Base-by-base conservation (phyloP, 2,888 invertebrate genomes). In the Exocentrus adspersus region DNA sequence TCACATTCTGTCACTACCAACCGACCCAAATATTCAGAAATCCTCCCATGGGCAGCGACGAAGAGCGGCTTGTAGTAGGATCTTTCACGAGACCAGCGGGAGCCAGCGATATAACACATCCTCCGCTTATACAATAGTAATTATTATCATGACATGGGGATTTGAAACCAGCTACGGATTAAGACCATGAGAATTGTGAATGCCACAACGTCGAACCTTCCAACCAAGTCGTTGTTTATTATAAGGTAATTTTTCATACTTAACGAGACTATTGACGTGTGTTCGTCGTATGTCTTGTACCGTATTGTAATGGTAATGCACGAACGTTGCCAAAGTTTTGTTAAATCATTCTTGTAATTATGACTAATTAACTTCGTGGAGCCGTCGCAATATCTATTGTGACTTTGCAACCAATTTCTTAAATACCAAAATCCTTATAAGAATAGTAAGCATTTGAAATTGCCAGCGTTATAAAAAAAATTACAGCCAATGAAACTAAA, bases 101-200 rank as follows among this genome's bases (percentile, higher is more conserved):
- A 75, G 79, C 75, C 73, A 72, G 74, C 69, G 67, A 66, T 72
- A 73, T 75, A 75, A 75, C 73, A 75, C 75, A 75, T 74, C 72
- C 73, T 66, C 68, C 72, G 72, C 66, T 73, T 71, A 72, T 75
- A 76, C 76, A 77, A 76, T 77, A 69, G 75, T 76, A 76, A 77
- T 77, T 77, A 77, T 77, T 75, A 76, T 72, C 75, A 77, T 77
- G 77, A 77, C 77, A 74, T 70, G 72, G 69, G 69, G 73, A 74
- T 76, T 76, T 70, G 70, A 62, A 66, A 63, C 69, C 71, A 69
- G 68, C 69, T 70, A 68, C 62, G 74, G 74, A 72, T 73, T 72
- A 70, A 74, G 74, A 71, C 72, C 68, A 72, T 76, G 75, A 72
- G 73, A 73, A 70, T 74, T 74, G 71, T 72, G 69, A 74, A 72